phyloP scores from a whole-genome alignment of 2,113 vertebrate genomes.

The Anas platyrhynchos region DNA sequence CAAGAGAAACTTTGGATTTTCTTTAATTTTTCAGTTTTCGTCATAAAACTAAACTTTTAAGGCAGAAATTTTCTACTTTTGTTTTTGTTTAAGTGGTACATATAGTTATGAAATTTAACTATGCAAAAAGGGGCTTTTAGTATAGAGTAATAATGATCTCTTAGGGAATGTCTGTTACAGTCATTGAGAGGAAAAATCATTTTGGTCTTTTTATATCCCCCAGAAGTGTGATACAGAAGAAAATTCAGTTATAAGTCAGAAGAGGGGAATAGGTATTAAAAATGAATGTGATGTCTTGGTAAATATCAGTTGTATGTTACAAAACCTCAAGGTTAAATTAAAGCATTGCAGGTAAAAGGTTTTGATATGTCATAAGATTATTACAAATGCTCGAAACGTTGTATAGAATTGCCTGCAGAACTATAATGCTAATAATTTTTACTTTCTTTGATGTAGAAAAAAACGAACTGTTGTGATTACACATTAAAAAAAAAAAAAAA shows the following conservation, averaged over 20 bases:
- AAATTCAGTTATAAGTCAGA: not conserved
- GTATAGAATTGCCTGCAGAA: not conserved
- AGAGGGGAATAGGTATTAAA: not conserved
- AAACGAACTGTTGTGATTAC: too few relatives aligned
- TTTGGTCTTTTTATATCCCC: not conserved
- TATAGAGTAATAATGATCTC: not conserved
- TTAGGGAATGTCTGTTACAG: not conserved
- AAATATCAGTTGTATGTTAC: not conserved
- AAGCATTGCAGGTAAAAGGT: not conserved
- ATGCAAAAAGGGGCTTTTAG: not conserved
- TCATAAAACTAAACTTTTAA: not conserved
- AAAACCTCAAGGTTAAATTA: not conserved
- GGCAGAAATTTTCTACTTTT: not conserved
- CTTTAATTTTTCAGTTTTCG: not conserved
- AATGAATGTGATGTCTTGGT: not conserved
- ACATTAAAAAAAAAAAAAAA: not conserved
- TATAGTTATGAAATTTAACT: not conserved
- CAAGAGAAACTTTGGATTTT: not conserved
- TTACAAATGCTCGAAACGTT: not conserved
- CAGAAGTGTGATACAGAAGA: not conserved
- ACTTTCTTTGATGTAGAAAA: not conserved
- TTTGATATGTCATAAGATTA: not conserved
- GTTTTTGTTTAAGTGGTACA: not conserved
- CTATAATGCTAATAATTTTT: not conserved
- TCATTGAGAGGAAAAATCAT: not conserved